Percentiles rank a stretch among this genome's conserved stretches.
phyloP scores from a whole-genome alignment of 2,113 vertebrate species.

The Atlantisia rogersi region DNA sequence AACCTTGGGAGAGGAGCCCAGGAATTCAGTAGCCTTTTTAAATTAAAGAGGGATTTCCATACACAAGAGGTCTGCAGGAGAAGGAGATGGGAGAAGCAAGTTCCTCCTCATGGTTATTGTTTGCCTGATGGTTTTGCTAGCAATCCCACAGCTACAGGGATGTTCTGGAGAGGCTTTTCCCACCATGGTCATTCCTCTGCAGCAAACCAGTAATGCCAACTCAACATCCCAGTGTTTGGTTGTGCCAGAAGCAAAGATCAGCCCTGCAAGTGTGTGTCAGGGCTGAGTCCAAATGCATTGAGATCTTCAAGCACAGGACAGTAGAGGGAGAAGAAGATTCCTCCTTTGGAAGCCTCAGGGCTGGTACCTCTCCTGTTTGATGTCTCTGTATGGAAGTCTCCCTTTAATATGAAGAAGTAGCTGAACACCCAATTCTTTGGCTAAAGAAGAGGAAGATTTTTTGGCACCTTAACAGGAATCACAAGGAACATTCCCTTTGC shows the following conservation, averaged over 20 bases:
- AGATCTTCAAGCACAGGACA: background rate
- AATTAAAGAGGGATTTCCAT: conserved; percentile 66
- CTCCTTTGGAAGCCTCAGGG: background rate
- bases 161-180: background rate
- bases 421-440: background rate
- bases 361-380: background rate
- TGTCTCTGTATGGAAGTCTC: conserved; percentile 57
- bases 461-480: background rate
- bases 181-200: background rate
- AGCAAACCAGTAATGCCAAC: background rate
- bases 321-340: background rate
- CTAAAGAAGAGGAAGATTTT: background rate
- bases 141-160: background rate
- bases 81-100: background rate
- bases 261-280: background rate
- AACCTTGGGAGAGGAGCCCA: background rate
- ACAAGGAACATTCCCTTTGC: background rate
- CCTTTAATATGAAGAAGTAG: conserved; percentile 44
- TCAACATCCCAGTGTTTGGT: background rate
- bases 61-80: background rate
- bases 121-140: background rate
- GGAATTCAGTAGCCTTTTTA: conserved; percentile 65
- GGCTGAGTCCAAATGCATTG: background rate
- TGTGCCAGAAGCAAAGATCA: background rate
- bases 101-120: background rate